Conservation (phyloP, 2,113 vertebrate species). For the Tauraco erythrolophus region DNA sequence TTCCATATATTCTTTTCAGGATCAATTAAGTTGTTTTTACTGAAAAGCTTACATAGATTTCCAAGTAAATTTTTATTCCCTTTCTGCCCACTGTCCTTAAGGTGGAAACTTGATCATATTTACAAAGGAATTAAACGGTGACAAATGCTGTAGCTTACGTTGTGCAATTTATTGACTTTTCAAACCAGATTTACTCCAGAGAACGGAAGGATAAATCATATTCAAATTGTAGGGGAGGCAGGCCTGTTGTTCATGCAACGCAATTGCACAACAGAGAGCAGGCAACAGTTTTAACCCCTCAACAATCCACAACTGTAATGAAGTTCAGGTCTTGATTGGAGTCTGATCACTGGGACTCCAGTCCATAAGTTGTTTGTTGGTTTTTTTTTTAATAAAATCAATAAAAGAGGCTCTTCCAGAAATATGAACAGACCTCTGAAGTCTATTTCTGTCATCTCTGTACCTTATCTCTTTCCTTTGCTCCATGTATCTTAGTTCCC, state of each 20-base stretch:
- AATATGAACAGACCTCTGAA: neutral
- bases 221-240: neutral
- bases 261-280: neutral
- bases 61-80: neutral
- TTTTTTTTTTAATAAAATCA: neutral
- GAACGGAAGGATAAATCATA: neutral
- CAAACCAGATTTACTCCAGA: neutral
- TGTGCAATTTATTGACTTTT: neutral
- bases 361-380: neutral
- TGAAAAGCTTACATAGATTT: neutral
- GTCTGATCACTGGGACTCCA: neutral
- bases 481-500: neutral
- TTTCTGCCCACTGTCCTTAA: neutral
- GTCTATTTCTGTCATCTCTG: neutral
- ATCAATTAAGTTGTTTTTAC: neutral
- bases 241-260: neutral
- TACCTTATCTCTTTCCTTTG: neutral
- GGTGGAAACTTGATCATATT: neutral
- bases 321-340: neutral
- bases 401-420: neutral
- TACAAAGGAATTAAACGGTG: neutral
- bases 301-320: neutral
- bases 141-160: neutral
- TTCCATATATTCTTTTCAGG: neutral
- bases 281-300: neutral